phyloP scores from a whole-genome alignment of 1,140 invertebrate genomes.

The Oncopodura yosiiana region DNA sequence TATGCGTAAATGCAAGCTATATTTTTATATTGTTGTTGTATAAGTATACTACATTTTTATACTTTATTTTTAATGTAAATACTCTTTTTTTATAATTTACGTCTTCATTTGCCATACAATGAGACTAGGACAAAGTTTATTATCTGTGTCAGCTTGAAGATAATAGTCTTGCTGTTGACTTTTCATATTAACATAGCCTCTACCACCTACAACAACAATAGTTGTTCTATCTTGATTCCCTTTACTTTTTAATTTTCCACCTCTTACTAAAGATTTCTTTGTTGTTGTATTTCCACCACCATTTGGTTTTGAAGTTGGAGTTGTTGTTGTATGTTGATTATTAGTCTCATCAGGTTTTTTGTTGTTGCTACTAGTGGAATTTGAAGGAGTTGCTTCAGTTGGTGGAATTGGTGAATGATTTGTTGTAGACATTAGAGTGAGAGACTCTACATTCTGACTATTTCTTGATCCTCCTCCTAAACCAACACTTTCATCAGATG shows the following conservation, averaged over 20 bases:
- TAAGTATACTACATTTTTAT: too few species aligned
- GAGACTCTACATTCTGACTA: slow-evolving; percentile 41
- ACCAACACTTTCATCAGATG: slow-evolving; percentile 63
- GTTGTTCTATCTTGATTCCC: slow-evolving; percentile 51
- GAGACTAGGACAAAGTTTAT: slow-evolving; percentile 26
- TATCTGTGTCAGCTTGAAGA: slow-evolving; percentile 10
- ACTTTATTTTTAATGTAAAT: too few species aligned
- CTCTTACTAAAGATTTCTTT: slow-evolving; percentile 19
- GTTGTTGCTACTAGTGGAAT: slow-evolving; percentile 6
- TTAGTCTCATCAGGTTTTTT: too few species aligned
- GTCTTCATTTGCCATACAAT: slow-evolving; percentile 36
- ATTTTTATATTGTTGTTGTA: too few species aligned
- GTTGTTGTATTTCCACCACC: slow-evolving; percentile 37
- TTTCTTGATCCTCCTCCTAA: slow-evolving; percentile 21
- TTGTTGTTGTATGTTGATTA: slow-evolving; percentile 23
- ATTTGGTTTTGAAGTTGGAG: slow-evolving; percentile 36
- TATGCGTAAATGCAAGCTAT: too few species aligned
- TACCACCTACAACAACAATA: slow-evolving; percentile 72
- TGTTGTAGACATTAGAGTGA: not conserved
- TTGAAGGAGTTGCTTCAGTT: not conserved
- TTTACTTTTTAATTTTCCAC: slow-evolving; percentile 13
- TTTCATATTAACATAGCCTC: slow-evolving; percentile 64
- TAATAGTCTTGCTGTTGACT: slow-evolving; percentile 7
- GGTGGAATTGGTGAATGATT: slow-evolving; percentile 6
- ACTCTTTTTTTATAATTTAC: slow-evolving; percentile 12